A percentile compares a stretch with the other conserved stretches of the same genome.
These are phyloP conservation scores for Festucalex cinctus DNA, from an alignment of 2,113 vertebrate genomes.

Conservation along the genomic window DNA sequence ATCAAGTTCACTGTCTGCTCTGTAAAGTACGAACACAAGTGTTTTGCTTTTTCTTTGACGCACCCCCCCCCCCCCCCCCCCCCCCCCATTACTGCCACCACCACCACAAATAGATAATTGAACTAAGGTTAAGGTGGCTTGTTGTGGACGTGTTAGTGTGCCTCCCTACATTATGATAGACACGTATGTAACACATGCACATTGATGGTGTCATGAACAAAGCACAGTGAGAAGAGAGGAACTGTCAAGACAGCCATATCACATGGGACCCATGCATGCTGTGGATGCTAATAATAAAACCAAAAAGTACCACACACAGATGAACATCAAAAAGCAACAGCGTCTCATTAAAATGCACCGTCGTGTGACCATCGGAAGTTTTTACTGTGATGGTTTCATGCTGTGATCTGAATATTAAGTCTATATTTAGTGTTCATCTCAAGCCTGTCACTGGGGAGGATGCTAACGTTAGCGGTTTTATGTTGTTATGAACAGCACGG, in stretches of 20 bases:
- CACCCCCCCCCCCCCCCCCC: too few relatives aligned
- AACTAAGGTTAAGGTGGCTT: neutral
- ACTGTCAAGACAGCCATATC: neutral
- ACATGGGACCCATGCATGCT: neutral
- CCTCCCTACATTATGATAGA: neutral
- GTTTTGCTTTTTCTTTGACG: neutral
- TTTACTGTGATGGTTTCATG: neutral
- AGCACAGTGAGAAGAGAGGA: neutral
- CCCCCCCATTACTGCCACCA: too few relatives aligned
- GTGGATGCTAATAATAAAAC: neutral
- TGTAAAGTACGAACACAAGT: too few relatives aligned
- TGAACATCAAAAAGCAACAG: neutral
- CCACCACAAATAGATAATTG: neutral
- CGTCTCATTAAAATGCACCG: neutral
- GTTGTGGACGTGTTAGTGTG: neutral
- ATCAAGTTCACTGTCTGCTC: too few relatives aligned
- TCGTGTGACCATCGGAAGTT: neutral
- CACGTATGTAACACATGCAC: neutral
- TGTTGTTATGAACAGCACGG: slow-evolving; percentile 44
- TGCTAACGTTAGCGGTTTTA: slow-evolving; percentile 33
- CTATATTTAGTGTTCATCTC: slow-evolving; percentile 12
- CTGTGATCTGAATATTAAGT: slow-evolving; percentile 8
- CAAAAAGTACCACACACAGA: neutral
- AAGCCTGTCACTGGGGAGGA: slow-evolving; percentile 29
- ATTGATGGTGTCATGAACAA: neutral